Conservation (phyloP, 2,797 vertebrate species). For the Gouania willdenowi region DNA sequence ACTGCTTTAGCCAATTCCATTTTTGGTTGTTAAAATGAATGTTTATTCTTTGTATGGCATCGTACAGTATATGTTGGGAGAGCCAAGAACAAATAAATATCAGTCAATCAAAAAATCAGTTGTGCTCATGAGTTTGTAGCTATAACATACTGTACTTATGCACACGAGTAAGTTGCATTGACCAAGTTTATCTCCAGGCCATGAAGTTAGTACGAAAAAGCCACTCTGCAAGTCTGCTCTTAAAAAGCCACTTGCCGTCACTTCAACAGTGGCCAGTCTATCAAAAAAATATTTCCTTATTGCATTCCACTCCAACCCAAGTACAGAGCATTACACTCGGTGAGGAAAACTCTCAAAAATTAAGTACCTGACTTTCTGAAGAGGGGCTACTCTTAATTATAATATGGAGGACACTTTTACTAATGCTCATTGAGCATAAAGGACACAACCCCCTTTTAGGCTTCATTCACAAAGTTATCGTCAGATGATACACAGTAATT, state of each 20-base stretch:
- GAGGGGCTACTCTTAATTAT: conserved; percentile 41
- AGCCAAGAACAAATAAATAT: too few species aligned
- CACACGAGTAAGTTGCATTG: too few species aligned
- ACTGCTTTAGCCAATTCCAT: too few species aligned
- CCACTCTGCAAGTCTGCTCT: conserved; percentile 31
- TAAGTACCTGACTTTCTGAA: conserved; percentile 42
- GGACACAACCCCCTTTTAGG: conserved; percentile 44
- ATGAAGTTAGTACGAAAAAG: conserved; percentile 45
- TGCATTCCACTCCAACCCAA: conserved; percentile 31
- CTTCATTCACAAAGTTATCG: conserved; percentile 60
- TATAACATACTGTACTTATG: too few species aligned
- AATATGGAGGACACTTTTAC: conserved; percentile 57
- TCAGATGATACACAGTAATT: conserved; percentile 59
- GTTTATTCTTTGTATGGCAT: too few species aligned
- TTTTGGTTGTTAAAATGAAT: too few species aligned
- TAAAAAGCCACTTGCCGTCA: conserved; percentile 25
- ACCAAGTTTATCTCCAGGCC: conserved; percentile 36
- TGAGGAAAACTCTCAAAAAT: conserved; percentile 50
- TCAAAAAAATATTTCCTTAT: conserved; percentile 36
- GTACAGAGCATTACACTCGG: conserved; percentile 29
- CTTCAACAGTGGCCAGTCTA: conserved; percentile 35
- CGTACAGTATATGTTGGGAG: too few species aligned
- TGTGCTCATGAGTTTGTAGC: too few species aligned
- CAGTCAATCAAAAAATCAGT: too few species aligned
- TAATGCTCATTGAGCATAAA: conserved; percentile 50